Percentiles rank a stretch among this genome's conserved stretches.
These are phyloP conservation scores for Nematolebias whitei DNA, from an alignment of 2,113 vertebrate genomes.

Conservation along the genomic window DNA sequence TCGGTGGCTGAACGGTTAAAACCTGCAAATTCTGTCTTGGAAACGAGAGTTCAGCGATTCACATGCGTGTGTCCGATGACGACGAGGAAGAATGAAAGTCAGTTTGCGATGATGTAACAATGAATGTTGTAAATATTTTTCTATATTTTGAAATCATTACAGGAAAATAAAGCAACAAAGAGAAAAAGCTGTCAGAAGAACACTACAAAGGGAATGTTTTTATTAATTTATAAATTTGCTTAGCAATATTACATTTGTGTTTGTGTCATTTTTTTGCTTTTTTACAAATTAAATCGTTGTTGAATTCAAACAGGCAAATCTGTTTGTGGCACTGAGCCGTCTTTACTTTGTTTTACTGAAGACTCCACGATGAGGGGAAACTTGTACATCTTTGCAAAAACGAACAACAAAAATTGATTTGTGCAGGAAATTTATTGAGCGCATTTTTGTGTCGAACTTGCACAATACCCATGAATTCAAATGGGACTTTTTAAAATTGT, in stretches of 20 bases:
- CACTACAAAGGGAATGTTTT: slow-evolving; percentile 85
- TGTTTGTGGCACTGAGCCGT: too few species aligned
- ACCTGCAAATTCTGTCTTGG: slow-evolving; percentile 69
- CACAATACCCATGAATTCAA: too few species aligned
- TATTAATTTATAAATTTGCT: slow-evolving; percentile 87
- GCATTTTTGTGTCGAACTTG: too few species aligned
- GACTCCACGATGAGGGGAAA: too few species aligned
- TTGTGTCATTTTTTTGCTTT: slow-evolving; percentile 59
- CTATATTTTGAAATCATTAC: slow-evolving; percentile 76
- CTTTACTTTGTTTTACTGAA: too few species aligned
- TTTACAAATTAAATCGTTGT: background rate
- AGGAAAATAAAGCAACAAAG: slow-evolving; percentile 35
- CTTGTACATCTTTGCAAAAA: too few species aligned
- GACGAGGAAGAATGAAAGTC: slow-evolving; percentile 65
- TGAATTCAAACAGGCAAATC: background rate
- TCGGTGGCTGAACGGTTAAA: slow-evolving; percentile 47
- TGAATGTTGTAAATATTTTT: slow-evolving; percentile 86
- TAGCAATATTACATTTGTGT: slow-evolving; percentile 71
- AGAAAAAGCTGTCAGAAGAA: slow-evolving; percentile 73
- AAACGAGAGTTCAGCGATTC: slow-evolving; percentile 21
- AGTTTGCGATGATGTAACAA: slow-evolving; percentile 60
- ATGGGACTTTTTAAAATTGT: too few species aligned
- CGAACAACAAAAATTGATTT: too few species aligned
- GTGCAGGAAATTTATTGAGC: too few species aligned
- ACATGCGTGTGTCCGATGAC: slow-evolving; percentile 50